Conservation (phyloP, 1,140 invertebrate species). For the Cepaea nemoralis region DNA sequence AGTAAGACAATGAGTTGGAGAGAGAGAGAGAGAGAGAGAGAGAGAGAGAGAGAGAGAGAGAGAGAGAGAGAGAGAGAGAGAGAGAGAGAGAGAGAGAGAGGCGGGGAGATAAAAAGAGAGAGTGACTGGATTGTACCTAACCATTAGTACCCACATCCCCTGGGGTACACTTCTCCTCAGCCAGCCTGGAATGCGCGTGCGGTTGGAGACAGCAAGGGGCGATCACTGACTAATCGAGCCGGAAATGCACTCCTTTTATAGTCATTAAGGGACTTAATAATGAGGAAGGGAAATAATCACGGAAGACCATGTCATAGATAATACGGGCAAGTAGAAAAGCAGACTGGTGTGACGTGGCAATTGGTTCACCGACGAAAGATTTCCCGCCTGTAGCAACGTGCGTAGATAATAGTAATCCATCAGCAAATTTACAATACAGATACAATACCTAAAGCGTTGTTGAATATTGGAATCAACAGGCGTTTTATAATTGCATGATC, state of each 20-base stretch:
- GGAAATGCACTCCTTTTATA: neutral
- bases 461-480: no score
- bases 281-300: neutral
- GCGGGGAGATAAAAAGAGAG: neutral
- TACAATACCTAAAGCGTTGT: no score
- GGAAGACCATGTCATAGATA: neutral
- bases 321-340: neutral
- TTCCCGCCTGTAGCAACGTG: no score
- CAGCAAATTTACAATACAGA: no score
- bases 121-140: neutral
- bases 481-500: no score
- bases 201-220: neutral
- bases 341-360: neutral
- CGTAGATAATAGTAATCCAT: no score
- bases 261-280: conserved; percentile 5
- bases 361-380: neutral
- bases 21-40: neutral
- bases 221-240: neutral
- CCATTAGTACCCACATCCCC: neutral
- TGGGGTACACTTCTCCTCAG: neutral
- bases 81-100: neutral
- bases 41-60: neutral
- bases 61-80: neutral
- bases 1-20: no score
- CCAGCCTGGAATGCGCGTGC: conserved; percentile 23